Evolutionary conservation across 2,797 vertebrate genomes (phyloP).

Genomic region (Arctocebus calabarensis): DNA sequence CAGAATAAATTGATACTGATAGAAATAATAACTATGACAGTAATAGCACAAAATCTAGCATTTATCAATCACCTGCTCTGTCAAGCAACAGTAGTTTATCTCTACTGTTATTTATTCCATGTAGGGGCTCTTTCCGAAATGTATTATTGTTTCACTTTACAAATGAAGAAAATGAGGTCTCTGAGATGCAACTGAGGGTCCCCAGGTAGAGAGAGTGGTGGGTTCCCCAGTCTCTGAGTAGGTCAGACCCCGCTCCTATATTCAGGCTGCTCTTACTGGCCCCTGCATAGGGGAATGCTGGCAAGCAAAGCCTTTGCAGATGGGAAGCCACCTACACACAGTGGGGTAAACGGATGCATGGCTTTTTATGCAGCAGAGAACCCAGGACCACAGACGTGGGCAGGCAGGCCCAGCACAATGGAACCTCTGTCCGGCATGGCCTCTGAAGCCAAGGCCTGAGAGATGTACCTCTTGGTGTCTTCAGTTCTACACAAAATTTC

Average conservation of each 20-base stretch:
- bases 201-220: no score
- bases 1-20: background rate
- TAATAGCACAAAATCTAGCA: fast-evolving
- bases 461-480: background rate
- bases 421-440: background rate
- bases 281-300: background rate
- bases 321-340: fast-evolving
- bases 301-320: background rate
- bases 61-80: background rate
- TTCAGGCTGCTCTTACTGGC: fast-evolving
- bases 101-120: background rate
- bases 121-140: background rate
- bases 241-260: background rate
- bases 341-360: background rate
- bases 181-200: background rate
- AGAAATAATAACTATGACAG: background rate
- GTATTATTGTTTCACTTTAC: background rate
- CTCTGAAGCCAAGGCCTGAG: background rate
- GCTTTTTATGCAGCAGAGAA: background rate
- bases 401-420: fast-evolving
- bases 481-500: fast-evolving
- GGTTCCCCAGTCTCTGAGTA: background rate
- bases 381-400: background rate
- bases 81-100: background rate
- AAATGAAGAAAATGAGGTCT: background rate